These are phyloP conservation scores for Hyperoplus lanceolatus DNA, from an alignment of 2,797 vertebrate species.

Conservation along the genomic window DNA sequence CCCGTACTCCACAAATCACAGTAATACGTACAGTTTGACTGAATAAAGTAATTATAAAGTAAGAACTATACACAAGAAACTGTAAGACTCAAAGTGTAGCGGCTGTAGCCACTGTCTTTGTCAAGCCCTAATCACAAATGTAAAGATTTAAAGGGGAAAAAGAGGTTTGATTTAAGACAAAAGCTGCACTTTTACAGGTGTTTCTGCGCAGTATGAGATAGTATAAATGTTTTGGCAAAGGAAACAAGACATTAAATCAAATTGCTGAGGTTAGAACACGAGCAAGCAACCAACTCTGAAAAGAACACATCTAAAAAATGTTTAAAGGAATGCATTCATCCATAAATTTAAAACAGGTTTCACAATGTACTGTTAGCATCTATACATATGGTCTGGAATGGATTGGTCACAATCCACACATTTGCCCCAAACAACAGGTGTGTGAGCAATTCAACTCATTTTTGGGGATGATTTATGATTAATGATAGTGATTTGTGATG, in stretches of 20 bases:
- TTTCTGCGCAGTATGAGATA: background rate
- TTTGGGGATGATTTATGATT: too few relatives aligned
- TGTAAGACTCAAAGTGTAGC: background rate
- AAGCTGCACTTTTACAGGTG: constrained; percentile 29
- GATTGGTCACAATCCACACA: background rate
- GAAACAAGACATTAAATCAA: background rate
- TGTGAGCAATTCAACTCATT: background rate
- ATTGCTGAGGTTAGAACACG: constrained; percentile 16
- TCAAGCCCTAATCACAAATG: constrained; percentile 23
- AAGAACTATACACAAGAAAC: background rate
- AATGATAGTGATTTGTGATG: constrained; percentile 2
- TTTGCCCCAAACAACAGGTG: background rate
- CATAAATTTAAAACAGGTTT: background rate
- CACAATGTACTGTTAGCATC: background rate
- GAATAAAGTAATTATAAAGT: constrained; percentile 4
- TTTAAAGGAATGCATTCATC: background rate
- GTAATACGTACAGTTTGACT: background rate
- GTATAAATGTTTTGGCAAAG: constrained; percentile 16
- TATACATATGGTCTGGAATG: background rate
- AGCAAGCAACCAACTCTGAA: background rate
- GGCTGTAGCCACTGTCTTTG: constrained; percentile 14
- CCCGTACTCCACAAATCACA: constrained; percentile 33
- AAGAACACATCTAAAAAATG: background rate
- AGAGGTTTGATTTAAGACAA: constrained; percentile 36
- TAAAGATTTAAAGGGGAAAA: constrained; percentile 22